These are phyloP conservation scores for Steinernema scapterisci DNA, from an alignment of 2,888 invertebrate species.

Conservation along the genomic window DNA sequence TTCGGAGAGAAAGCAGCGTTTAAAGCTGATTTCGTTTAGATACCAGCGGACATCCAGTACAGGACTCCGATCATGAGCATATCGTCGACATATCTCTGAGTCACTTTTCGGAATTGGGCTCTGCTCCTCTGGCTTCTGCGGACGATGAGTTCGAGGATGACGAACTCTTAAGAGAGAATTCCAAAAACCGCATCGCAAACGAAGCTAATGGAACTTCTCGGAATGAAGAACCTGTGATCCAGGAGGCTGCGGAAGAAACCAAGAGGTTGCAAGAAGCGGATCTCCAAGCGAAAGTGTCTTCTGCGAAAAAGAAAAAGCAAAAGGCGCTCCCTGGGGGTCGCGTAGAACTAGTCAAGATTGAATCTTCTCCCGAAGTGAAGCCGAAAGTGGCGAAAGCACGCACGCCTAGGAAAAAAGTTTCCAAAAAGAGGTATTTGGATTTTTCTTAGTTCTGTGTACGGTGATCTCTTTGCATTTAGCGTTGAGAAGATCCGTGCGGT, in stretches of 20 bases:
- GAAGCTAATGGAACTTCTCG: background rate
- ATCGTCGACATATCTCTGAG: slow-evolving; percentile 14
- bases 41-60: background rate
- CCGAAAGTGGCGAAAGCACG: slow-evolving; percentile 12
- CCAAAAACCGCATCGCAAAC: slow-evolving; percentile 19
- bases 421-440: background rate
- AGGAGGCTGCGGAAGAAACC: background rate
- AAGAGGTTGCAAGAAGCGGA: background rate
- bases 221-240: background rate
- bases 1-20: background rate
- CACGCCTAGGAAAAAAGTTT: background rate
- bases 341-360: background rate
- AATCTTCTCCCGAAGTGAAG: slow-evolving; percentile 16
- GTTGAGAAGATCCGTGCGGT: background rate
- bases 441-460: background rate
- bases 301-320: background rate
- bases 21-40: background rate
- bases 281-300: background rate
- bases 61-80: slow-evolving; percentile 23
- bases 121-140: slow-evolving; percentile 9
- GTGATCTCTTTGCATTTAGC: background rate
- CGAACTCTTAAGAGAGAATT: slow-evolving; percentile 22
- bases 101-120: slow-evolving; percentile 13
- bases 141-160: slow-evolving; percentile 41
- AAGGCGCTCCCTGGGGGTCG: slow-evolving; percentile 12